Base-by-base conservation (phyloP, 2,888 invertebrate species). In the Mystacides longicornis region DNA sequence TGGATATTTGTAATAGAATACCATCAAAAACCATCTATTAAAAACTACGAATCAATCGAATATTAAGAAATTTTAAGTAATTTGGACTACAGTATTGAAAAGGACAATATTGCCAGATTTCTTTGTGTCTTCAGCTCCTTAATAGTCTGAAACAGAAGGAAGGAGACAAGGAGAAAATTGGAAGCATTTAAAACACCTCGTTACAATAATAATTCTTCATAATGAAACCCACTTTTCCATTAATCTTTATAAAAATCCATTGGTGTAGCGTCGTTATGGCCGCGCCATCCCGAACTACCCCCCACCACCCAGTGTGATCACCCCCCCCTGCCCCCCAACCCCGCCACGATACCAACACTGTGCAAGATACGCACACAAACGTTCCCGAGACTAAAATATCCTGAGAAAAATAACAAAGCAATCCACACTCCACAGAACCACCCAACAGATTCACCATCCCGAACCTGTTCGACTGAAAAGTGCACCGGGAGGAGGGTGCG, bases 381-480 rank as follows among this genome's bases (percentile, higher is more conserved):
- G 33, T 47, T 23, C 49, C 49, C 45, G 53, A 51, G 56, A 51
- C 51, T 56, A 59, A 59, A 56, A 54, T 51, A 56, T 49, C 56
- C 52, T 31, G 56, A 56, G 56, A 59, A 59, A 59, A 59, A 59
- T 53, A 57, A 59, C 56, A 59, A 59, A 59, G 59, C 55, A 51
- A 51, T 55, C 51, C 22, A 11, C 55, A 46, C 23, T 47, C 51
- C 51, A 22, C 23, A 23, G 14, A 7, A 20, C 23, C 48, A 23
- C 48, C 48, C 23, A 23, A 18, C 48, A 22, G n/a, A 23, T 22
- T 16, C 16, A 16, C 48, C 48, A n/a, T 11, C 48, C 23, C 48
- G 23, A 18, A n/a, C 16, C 46, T 47, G 52, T 45, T 46, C 47
- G 52, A 46, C 52, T 47, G 47, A 31, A 52, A 47, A 52, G 46